These are phyloP conservation scores for Lithobius niger DNA, from an alignment of 1,140 invertebrate genomes.

Conservation along the genomic window DNA sequence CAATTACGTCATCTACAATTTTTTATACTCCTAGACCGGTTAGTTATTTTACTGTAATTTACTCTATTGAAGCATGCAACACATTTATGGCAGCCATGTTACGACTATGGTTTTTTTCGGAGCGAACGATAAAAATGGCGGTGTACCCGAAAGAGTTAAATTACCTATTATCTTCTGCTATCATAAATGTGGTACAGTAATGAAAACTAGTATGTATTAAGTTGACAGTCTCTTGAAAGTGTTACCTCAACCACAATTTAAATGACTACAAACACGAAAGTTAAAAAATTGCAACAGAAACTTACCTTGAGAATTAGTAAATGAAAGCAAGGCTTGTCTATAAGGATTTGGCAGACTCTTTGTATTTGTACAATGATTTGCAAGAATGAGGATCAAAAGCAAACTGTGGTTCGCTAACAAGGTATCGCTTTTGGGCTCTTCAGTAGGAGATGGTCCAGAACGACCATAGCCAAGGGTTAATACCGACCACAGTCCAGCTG, in stretches of 20 bases:
- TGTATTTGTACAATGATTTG: conserved; percentile 70
- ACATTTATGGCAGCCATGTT: no score
- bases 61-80: no score
- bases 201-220: conserved; percentile 10
- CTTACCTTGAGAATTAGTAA: conserved; percentile 54
- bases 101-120: no score
- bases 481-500: conserved; percentile 68
- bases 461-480: conserved; percentile 46
- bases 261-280: no score
- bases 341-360: conserved; percentile 47
- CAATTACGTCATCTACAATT: no score
- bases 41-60: no score
- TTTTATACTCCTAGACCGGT: no score
- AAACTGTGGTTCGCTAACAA: conserved; percentile 78
- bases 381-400: conserved; percentile 68
- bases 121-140: no score
- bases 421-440: conserved; percentile 37
- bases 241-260: no score
- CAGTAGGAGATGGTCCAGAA: conserved; percentile 31
- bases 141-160: no score
- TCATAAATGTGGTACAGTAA: conserved; percentile 5
- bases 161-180: neutral
- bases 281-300: no score
- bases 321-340: conserved; percentile 65
- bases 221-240: neutral